Conservation (phyloP, 2,888 invertebrate genomes). For the Uloborus plumipes region DNA sequence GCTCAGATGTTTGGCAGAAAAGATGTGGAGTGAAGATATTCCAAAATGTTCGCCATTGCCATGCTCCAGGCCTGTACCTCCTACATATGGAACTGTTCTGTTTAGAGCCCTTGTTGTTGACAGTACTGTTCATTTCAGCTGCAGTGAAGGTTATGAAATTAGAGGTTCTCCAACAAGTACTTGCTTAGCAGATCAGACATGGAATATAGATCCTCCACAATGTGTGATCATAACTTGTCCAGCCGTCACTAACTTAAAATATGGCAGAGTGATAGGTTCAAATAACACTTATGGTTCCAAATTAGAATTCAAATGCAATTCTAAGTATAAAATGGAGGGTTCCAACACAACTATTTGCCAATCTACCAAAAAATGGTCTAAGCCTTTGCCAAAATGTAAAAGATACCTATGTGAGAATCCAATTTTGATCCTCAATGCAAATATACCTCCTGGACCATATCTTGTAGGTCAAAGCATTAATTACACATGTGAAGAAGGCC, state of each 20-base stretch:
- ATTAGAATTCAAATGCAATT: constrained; percentile 51
- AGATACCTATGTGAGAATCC: constrained; percentile 55
- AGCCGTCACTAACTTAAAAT: constrained; percentile 23
- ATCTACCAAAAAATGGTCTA: constrained; percentile 52
- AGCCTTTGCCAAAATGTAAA: constrained; percentile 46
- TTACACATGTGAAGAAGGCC: constrained; percentile 67
- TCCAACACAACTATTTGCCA: constrained; percentile 33
- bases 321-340: constrained; percentile 56
- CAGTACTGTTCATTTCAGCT: constrained; percentile 64
- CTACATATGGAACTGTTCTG: constrained; percentile 50
- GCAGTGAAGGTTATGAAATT: constrained; percentile 63
- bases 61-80: constrained; percentile 50
- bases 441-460: constrained; percentile 49
- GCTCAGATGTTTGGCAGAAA: constrained; percentile 68
- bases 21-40: constrained; percentile 69
- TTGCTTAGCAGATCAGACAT: constrained; percentile 55
- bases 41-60: constrained; percentile 66
- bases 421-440: constrained; percentile 22
- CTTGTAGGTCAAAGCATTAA: constrained; percentile 62
- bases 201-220: constrained; percentile 54
- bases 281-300: constrained; percentile 46
- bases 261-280: constrained; percentile 34
- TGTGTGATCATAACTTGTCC: constrained; percentile 59
- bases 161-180: constrained; percentile 43
- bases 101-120: constrained; percentile 46